Evolutionary conservation across 2,888 invertebrate genomes (phyloP).

Genomic region (Scaptomyza parva): DNA sequence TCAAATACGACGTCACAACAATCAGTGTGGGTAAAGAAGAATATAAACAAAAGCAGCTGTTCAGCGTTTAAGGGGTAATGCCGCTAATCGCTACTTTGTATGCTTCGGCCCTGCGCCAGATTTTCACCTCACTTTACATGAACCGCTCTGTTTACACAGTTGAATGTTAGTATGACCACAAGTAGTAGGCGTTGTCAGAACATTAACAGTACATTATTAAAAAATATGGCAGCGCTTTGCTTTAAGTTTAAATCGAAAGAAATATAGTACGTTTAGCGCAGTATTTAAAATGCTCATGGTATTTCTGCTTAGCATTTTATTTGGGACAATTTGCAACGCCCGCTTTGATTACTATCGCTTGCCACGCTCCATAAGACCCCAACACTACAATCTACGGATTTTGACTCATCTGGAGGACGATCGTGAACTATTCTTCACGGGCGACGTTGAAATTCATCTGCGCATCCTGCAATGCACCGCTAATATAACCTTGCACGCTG

Average conservation of each 20-base stretch:
- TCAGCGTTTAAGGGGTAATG: too few relatives aligned
- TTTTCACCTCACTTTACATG: too few relatives aligned
- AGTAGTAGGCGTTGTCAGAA: not conserved
- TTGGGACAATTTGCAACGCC: constrained; percentile 25
- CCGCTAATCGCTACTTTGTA: too few relatives aligned
- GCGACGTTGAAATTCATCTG: constrained; percentile 83
- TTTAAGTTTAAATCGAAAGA: constrained; percentile 35
- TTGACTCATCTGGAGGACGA: constrained; percentile 84
- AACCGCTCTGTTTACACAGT: too few relatives aligned
- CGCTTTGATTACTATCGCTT: constrained; percentile 78
- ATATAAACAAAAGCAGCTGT: too few relatives aligned
- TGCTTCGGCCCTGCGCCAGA: too few relatives aligned
- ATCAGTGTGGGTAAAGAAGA: too few relatives aligned
- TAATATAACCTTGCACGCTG: constrained; percentile 88
- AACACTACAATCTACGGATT: constrained; percentile 83
- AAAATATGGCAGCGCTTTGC: constrained; percentile 20
- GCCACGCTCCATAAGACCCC: constrained; percentile 83
- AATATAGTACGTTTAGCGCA: not conserved
- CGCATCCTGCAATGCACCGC: constrained; percentile 85
- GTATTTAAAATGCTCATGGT: constrained; percentile 31
- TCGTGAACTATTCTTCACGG: constrained; percentile 81
- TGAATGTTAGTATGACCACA: too few relatives aligned
- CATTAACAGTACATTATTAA: not conserved
- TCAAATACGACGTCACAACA: too few relatives aligned
- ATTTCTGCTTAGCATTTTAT: constrained; percentile 10